Base-by-base conservation (phyloP, 2,888 invertebrate species). In the Carpatolechia fugitivella region DNA sequence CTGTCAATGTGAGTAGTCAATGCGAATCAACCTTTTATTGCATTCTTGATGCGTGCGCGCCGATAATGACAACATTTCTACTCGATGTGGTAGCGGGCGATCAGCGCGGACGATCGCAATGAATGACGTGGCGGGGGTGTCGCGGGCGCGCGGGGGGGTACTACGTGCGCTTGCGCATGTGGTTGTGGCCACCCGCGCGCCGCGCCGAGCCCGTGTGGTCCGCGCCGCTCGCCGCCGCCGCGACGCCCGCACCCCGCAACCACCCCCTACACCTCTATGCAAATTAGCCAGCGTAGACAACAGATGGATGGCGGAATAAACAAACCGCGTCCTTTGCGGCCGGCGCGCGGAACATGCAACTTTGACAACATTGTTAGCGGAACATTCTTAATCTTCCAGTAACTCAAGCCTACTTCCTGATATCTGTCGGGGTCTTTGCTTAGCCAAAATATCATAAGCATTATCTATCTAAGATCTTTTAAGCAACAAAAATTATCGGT, bases 131-230 rank as follows among this genome's bases (percentile, higher is more conserved):
- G 74, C 66, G 68, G 62, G 57, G 71, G 69, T 73, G 67, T 70
- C 67, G 66, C 65, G 64, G 62, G 69, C 63, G 71, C 64, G 75
- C 70, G 73, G 71, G 74, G 59, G 72, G 76, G 75, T 71, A 60
- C 68, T 79, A 79, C 82, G 82, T 79, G 80, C 80, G 82, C 80
- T 74, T 79, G 83, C 81, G 87, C 88, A 83, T 85, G 85, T 84
- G 87, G 81, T 83, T 77, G 79, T 77, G 86, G 85, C 91, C 91
- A 91, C 91, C 91, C 91, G 90, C 85, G 85, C 76, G 69, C 87
- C 83, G 85, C 84, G 82, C 85, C 80, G 82, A 80, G 89, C 86
- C 89, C 85, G 86, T 90, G 91, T 91, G 91, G 91, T 91, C 91
- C 88, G 84, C 65, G 65, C 71, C 63, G 69, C 62, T 67, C 69